Conservation (phyloP, 2,888 invertebrate species). For the Plutella xylostella region DNA sequence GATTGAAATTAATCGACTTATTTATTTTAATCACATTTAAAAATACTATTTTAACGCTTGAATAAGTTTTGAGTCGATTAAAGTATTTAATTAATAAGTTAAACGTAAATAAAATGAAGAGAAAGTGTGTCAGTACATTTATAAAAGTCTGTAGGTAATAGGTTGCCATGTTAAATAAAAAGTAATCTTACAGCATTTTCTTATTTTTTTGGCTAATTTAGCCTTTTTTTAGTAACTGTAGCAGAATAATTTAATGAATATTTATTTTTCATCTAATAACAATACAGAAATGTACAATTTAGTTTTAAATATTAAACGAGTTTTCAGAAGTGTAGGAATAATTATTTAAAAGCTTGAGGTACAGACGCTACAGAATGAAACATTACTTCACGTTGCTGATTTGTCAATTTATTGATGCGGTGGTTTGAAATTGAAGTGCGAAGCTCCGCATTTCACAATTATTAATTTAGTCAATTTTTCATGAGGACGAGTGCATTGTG, state of each 20-base stretch:
- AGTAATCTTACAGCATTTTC: neutral
- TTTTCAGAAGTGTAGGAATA: neutral
- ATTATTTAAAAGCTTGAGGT: constrained; percentile 18
- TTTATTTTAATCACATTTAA: too few species aligned
- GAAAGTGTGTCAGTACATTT: neutral
- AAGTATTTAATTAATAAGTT: too few species aligned
- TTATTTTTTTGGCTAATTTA: too few species aligned
- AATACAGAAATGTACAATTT: too few species aligned
- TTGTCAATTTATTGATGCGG: constrained; percentile 70
- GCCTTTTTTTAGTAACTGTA: too few species aligned
- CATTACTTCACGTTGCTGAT: constrained; percentile 30
- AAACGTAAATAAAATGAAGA: neutral
- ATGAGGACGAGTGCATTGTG: constrained; percentile 18
- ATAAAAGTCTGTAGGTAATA: constrained; percentile 1
- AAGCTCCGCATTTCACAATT: constrained; percentile 37
- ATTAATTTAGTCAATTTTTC: too few species aligned
- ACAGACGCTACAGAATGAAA: constrained; percentile 50
- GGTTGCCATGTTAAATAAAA: neutral
- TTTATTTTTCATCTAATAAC: too few species aligned
- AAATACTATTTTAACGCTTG: too few species aligned
- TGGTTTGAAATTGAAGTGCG: constrained; percentile 64
- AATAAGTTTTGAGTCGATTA: too few species aligned
- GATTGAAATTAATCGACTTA: too few species aligned
- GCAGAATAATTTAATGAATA: too few species aligned
- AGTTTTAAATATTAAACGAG: neutral